Evolutionary conservation across 2,888 invertebrate species (phyloP).

Genomic region (Tridacna crocea): DNA sequence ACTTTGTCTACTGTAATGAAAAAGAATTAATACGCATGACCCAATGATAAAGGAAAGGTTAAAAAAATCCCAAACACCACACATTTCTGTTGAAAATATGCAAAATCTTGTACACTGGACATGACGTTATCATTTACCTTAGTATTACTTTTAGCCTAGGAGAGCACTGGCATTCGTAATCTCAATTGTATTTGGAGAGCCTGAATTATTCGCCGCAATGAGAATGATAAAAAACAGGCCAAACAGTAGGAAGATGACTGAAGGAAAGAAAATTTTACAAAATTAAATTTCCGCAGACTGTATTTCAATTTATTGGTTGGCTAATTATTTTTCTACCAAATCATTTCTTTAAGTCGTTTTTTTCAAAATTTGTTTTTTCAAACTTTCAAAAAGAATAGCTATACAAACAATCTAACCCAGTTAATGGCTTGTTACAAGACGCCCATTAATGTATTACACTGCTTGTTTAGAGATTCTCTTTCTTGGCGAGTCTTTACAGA

Average conservation of each 20-base stretch:
- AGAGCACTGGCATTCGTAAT: neutral
- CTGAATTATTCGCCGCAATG: neutral
- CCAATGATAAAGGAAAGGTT: too few relatives aligned
- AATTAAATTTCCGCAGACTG: too few relatives aligned
- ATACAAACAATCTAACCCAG: neutral
- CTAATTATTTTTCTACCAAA: too few relatives aligned
- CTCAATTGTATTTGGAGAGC: neutral
- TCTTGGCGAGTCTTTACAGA: neutral
- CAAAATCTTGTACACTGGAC: neutral
- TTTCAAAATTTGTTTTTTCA: too few relatives aligned
- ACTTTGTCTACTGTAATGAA: too few relatives aligned
- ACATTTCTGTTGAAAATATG: conserved; percentile 5
- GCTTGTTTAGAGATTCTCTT: too few relatives aligned
- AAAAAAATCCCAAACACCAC: neutral
- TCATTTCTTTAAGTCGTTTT: too few relatives aligned
- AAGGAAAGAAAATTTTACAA: neutral
- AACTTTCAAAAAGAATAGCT: neutral
- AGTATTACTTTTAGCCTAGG: neutral
- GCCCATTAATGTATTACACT: too few relatives aligned
- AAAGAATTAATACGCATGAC: too few relatives aligned
- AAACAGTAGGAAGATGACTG: neutral
- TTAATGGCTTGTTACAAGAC: too few relatives aligned
- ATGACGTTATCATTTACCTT: neutral
- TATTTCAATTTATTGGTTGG: too few relatives aligned
- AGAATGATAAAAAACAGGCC: neutral